Percentiles rank a stretch among this genome's conserved stretches.
These are phyloP conservation scores for Caerostris extrusa DNA, from an alignment of 1,140 invertebrate species.

Conservation along the genomic window DNA sequence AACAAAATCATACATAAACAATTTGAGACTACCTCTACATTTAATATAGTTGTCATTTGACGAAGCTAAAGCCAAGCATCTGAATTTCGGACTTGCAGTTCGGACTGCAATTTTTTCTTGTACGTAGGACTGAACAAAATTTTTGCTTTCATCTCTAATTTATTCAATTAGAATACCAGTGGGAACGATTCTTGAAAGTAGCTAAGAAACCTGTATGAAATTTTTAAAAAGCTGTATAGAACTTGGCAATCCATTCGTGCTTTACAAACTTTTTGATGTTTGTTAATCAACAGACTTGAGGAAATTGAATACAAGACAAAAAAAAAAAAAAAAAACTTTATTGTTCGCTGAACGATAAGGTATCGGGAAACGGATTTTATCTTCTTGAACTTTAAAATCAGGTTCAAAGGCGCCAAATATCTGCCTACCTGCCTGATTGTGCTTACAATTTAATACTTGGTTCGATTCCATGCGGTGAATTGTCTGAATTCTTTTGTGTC, in stretches of 20 bases:
- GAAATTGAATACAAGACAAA: neutral
- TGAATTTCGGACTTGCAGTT: neutral
- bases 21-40: neutral
- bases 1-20: neutral
- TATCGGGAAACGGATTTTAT: conserved; percentile 37
- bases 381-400: conserved; percentile 52
- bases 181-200: neutral
- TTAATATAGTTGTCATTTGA: neutral
- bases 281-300: neutral
- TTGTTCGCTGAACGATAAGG: neutral
- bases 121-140: neutral
- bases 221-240: neutral
- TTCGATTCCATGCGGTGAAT: conserved; percentile 19
- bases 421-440: conserved; percentile 59
- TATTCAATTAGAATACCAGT: neutral
- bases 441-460: conserved; percentile 24
- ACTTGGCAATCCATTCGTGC: conserved; percentile 29
- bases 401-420: conserved; percentile 70
- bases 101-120: neutral
- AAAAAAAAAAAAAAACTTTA: neutral
- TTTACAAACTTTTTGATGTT: conserved; percentile 1
- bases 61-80: neutral
- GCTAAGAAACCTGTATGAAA: neutral
- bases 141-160: neutral
- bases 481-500: neutral